Base-by-base conservation (phyloP, 1,140 invertebrate genomes). In the Drosophila kepulauana region DNA sequence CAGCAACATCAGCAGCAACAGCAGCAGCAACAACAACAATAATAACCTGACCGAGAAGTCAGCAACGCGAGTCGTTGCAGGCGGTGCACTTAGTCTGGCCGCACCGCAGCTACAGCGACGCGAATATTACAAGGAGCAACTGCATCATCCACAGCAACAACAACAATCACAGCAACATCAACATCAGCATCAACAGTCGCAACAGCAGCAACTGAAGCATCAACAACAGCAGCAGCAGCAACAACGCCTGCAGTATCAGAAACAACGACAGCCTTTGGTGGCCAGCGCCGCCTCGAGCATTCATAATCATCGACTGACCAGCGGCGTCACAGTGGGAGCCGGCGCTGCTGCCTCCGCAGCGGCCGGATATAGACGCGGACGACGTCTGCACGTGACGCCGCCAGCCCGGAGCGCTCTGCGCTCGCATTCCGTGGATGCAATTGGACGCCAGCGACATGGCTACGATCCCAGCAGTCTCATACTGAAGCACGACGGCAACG, bases 381-480 rank as follows among this genome's bases (percentile, higher is more conserved):
- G 84, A 5, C 72, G 86, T 8, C 54, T 81, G 15, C 81, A 80
- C 11, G 65, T 81, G 48, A 69, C 77, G 11, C 73, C 80, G 7
- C 61, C 69, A 1, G 62, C 76, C 11, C 72, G 87, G 10, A 54
- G 46, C 33, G 82, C 72, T 11, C 43, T 91, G 16, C 87, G 91
- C 16, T 92, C 91, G 11, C 91, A 92, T 65, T 92, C 91, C 4
- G 91, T 92, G 30, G 91, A 92, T 52, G 91, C 91, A 52, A 88
- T 92, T 52, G 81, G 82, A 28, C 81, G 85, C 30, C 84, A 91
- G 49, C 86, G 90, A 15, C 77, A 85, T 33, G 88, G 85, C 49
- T 91, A 91, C 30, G 90, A 91, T 78, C 90, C 90, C 41, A 81
- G 82, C 38, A 90, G 82, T 63, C 63, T 91, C 1, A 91, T 91